Evolutionary conservation across 1,140 invertebrate genomes (phyloP), one percentile per base, ranked within the genome.

Genomic region (Aphelinus atriplicis): DNA sequence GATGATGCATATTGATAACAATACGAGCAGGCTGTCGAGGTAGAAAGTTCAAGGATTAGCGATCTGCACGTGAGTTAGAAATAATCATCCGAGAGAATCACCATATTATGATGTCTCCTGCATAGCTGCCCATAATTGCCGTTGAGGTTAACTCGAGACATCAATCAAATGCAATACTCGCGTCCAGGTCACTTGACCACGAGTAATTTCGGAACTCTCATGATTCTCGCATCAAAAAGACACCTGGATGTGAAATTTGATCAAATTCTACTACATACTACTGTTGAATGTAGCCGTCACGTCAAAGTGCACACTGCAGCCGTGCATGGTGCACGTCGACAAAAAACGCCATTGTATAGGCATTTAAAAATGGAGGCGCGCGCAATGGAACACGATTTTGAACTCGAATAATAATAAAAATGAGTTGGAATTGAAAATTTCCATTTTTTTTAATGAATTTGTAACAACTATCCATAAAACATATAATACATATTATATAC

Each of bases 1-100:
- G 80, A 90, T 88, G 55, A 89, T 79, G 65, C 87, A 85, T 61
- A 90, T 73, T 70, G 89, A 90, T 42, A 88, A 80, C 55, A 89
- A 75, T 48, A 90, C 81, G 70, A 91, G 80, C 43, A 86, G 56
- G 78, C 90, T 91, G 80, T 76, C 3, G 81, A 84, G 79, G 80
- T 55, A 72, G 48, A 66, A 53, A 73, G 64, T 69, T 61, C 4
- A 53, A 26, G 60, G 26, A 26, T 26, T 26, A 26, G 26, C 26
- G 26, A 26, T 26, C 26, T 26, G 26, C 26, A 26, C 26, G 26
- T 26, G 26, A 26, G 26, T 26, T 73, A 57, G 7, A 55, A 57
- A 72, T 55, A 50, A 46, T 71, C 42, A 46, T 65, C 71, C n/a
- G 57, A n/a, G 26, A 47, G 58, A 84, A 79, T 78, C 77, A 88